These are phyloP conservation scores for Crematogaster levior DNA, from an alignment of 2,888 invertebrate species.

Conservation along the genomic window DNA sequence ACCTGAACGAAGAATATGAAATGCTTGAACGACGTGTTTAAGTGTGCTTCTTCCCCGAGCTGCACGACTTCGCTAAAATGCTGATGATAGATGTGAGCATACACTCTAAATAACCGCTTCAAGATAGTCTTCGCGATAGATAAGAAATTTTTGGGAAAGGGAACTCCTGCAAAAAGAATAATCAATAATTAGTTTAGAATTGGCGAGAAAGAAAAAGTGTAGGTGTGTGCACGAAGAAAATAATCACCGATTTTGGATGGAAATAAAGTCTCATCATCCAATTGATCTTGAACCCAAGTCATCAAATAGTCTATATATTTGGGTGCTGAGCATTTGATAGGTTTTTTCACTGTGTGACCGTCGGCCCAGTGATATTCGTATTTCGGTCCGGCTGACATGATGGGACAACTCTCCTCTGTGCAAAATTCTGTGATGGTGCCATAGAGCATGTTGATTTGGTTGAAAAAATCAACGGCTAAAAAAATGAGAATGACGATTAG, in stretches of 20 bases:
- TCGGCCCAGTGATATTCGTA: slow-evolving; percentile 99
- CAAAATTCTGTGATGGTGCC: slow-evolving; percentile 99
- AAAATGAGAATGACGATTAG: not conserved
- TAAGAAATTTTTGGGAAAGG: slow-evolving; percentile 99
- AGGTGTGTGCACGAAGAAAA: too few species aligned
- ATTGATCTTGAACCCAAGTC: slow-evolving; percentile 99
- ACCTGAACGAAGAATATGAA: slow-evolving; percentile 99
- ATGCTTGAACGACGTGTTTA: slow-evolving; percentile 99
- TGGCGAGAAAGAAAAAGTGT: too few species aligned
- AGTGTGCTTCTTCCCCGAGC: slow-evolving; percentile 98
- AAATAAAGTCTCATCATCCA: slow-evolving; percentile 99
- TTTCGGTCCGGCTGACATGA: slow-evolving; percentile 99
- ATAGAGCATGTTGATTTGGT: slow-evolving; percentile 99
- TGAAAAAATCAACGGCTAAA: slow-evolving; percentile 99
- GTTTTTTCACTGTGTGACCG: slow-evolving; percentile 98
- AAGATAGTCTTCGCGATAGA: slow-evolving; percentile 99
- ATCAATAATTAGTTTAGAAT: not conserved
- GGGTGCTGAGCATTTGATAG: slow-evolving; percentile 99
- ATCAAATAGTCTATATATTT: slow-evolving; percentile 99
- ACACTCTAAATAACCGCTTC: slow-evolving; percentile 98
- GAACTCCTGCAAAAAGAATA: slow-evolving; percentile 90
- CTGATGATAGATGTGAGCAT: slow-evolving; percentile 99
- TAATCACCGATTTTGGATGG: slow-evolving; percentile 97
- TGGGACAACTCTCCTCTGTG: slow-evolving; percentile 98
- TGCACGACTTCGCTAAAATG: slow-evolving; percentile 99